Base-by-base conservation (phyloP, 2,888 invertebrate genomes). In the Cheilosia scutellata region DNA sequence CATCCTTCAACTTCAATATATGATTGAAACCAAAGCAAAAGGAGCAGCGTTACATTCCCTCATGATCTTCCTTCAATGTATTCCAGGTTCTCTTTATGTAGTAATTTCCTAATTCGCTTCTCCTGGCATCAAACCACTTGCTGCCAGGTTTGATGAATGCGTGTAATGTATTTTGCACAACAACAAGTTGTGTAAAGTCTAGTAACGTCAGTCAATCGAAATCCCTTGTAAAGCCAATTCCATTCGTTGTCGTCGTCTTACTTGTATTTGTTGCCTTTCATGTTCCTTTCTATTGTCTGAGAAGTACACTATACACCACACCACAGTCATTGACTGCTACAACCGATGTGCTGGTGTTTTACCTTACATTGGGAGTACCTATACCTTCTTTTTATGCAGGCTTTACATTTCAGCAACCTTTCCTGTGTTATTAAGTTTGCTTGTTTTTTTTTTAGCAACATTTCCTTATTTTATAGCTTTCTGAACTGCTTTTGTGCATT, bases 141-240 rank as follows among this genome's bases (percentile, higher is more conserved):
- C 63, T 49, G 40, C 27, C 29, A 53, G 42, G 70, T 49, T 82
- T 82, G 82, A 76, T 57, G 42, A 51, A 82, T 63, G 75, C n/a
- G n/a, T 76, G 25, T 27, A 51, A 62, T 49, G 58, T 51, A 74
- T 53, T 78, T 63, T 31, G 11, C 20, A n/a, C 60, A 72, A 53
- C 53, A 47, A 62, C 70, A 27, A 44, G 70, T 42, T 72, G 27
- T 27, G 37, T 27, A 11, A 53, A 11, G 53, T 13, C 62, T 51
- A 62, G 44, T 47, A 51, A 74, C 63, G 33, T 55, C 42, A 55
- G 40, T 74, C 62, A 42, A 40, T 63, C 27, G 49, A 13, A 74
- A 63, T 55, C 63, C 60, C 60, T 60, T 63, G 55, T 44, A 37
- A 55, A 33, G 62, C 63, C 55, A 63, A 63, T 63, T 62, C 62